Conservation (phyloP, 2,797 vertebrate genomes). For the Etheostoma perlongum region DNA sequence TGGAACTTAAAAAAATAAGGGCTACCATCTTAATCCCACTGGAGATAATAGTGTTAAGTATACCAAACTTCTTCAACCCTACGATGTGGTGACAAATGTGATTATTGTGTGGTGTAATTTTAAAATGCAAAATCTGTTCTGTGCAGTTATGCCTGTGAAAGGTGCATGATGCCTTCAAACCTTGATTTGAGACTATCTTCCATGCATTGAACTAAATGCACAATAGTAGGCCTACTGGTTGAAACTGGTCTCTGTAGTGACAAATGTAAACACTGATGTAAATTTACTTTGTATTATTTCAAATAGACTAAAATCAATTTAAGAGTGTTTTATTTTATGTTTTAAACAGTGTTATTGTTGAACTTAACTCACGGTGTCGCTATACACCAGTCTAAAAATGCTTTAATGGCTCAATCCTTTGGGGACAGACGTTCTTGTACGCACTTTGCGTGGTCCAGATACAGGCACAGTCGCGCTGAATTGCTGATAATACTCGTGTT, state of each 20-base stretch:
- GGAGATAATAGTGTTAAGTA: neutral
- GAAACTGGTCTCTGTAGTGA: neutral
- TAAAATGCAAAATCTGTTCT: neutral
- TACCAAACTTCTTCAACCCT: neutral
- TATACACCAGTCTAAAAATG: conserved; percentile 20
- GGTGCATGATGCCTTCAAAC: neutral
- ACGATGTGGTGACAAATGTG: neutral
- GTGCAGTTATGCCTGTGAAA: neutral
- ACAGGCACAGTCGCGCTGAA: neutral
- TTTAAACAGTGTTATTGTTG: neutral
- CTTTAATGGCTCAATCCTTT: neutral
- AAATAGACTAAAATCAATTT: neutral
- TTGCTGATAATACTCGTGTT: neutral
- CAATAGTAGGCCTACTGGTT: neutral
- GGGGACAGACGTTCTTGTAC: neutral
- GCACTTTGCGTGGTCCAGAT: neutral
- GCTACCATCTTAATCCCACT: neutral
- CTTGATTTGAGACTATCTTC: neutral
- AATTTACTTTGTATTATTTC: neutral
- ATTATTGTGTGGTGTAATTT: neutral
- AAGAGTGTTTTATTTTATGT: neutral
- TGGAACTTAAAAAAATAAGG: neutral
- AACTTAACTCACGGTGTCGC: conserved; percentile 48
- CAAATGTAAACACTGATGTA: neutral
- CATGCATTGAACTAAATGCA: neutral